These are phyloP conservation scores for Lagodon rhomboides DNA, from an alignment of 2,797 vertebrate genomes.

Conservation along the genomic window DNA sequence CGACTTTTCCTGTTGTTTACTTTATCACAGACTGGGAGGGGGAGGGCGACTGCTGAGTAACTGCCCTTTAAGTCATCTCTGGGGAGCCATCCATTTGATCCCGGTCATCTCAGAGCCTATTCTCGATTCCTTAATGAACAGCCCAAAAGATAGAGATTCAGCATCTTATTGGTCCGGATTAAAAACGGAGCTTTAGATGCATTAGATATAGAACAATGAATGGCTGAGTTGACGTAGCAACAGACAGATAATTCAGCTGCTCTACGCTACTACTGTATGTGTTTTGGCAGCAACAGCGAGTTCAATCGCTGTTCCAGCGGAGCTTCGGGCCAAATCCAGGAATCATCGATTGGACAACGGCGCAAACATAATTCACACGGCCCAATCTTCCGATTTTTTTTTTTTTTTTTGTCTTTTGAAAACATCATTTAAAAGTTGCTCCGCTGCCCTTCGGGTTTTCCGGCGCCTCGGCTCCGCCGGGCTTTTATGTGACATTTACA, in stretches of 20 bases:
- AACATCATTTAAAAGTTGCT: constrained; percentile 17
- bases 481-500: constrained; percentile 65
- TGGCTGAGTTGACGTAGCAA: background rate
- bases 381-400: background rate
- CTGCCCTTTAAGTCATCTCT: constrained; percentile 5
- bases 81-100: constrained; percentile 10
- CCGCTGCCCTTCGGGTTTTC: constrained; percentile 40
- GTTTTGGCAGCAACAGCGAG: background rate
- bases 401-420: constrained; percentile 2
- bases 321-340: background rate
- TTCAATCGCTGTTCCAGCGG: background rate
- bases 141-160: background rate
- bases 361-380: constrained; percentile 24
- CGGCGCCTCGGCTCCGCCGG: constrained; percentile 6
- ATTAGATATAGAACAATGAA: background rate
- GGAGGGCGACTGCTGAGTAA: constrained; percentile 3
- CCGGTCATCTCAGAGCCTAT: constrained; percentile 1
- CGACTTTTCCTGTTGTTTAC: background rate
- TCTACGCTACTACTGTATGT: background rate
- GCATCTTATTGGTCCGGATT: background rate
- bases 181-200: background rate
- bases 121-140: background rate
- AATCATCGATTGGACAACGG: background rate
- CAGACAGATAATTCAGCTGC: background rate
- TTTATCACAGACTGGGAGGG: background rate